Evolutionary conservation across 2,113 vertebrate genomes (phyloP), one percentile per base, ranked within the genome.

Genomic region (Phalacrocorax carbo): DNA sequence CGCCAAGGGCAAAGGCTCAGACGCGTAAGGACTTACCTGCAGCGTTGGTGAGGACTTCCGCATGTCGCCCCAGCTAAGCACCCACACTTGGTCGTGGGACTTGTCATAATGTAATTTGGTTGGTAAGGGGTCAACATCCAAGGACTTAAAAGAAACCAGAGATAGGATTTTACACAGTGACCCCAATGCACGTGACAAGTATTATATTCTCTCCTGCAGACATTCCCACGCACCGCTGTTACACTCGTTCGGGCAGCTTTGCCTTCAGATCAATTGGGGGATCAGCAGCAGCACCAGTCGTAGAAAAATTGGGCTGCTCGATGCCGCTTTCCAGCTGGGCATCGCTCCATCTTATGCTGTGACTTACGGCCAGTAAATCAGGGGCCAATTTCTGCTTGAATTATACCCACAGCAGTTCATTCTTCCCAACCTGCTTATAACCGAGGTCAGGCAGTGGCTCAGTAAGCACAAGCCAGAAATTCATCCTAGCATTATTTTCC

Each of bases 31-130:
- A 86, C 98, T 87, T 72, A 99, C 99, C 99, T 99, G 99, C 77
- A 99, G 97, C 1, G 98, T 98, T 30, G 99, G 98, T 4, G 97
- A 98, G 32, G 98, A 98, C 73, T 98, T 98, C 91, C 88, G 98
- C 97, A 97, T 94, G 40, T 99, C 97, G 3, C 99, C 99, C 99
- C 99, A 99, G 93, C 99, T 99, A 26, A 99, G 98, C 78, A 99
- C 98, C 99, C 99, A 99, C 44, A 99, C 98, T 95, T 99, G 99
- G 96, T 99, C 99, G 51, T 99, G 99, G 52, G 99, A 99, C 96
- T 99, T 99, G 97, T 99, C 99, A 5, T 99, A 99, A 88, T 98
- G 98, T 88, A 99, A 95, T 97, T 99, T 99, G 65, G 99, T 98
- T 7, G 99, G 99, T 34, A 99, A 97, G 1, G 99, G 98, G 83